Evolutionary conservation across 2,113 vertebrate species (phyloP).

Genomic region (Isichthys henryi): DNA sequence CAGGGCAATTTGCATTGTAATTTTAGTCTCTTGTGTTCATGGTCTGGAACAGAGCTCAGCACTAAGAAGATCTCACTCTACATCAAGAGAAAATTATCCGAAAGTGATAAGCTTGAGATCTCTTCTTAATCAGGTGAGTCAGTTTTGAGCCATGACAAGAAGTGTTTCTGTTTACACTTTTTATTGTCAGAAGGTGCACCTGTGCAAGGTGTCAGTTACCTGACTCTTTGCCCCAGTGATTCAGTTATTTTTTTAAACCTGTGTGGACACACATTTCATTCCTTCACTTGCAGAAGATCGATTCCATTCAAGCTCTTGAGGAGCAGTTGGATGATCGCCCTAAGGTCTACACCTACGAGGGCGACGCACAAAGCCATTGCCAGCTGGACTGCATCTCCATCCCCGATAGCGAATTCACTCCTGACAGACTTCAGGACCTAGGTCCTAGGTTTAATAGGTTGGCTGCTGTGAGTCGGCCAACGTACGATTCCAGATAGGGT

Average conservation of each 20-base stretch:
- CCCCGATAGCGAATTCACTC: slow-evolving; percentile 38
- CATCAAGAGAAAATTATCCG: background rate
- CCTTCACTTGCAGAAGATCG: slow-evolving; percentile 25
- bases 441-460: slow-evolving; percentile 34
- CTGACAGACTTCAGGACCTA: slow-evolving; percentile 32
- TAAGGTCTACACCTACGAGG: slow-evolving; percentile 45
- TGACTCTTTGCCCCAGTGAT: no score
- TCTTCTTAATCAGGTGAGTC: slow-evolving; percentile 15
- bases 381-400: slow-evolving; percentile 46
- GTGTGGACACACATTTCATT: background rate
- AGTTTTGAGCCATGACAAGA: background rate
- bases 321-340: slow-evolving; percentile 39
- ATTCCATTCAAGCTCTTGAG: background rate
- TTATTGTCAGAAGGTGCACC: no score
- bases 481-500: background rate
- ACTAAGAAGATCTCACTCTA: background rate
- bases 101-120: background rate
- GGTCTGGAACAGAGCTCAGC: background rate
- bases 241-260: background rate
- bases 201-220: background rate
- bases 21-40: slow-evolving; percentile 5
- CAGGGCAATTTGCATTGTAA: background rate
- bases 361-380: background rate
- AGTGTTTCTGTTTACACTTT: background rate
- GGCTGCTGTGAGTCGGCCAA: slow-evolving; percentile 37